Percentiles rank a stretch among this genome's conserved stretches.
phyloP scores from a whole-genome alignment of 2,113 vertebrate species.

The Chaetodon auriga region DNA sequence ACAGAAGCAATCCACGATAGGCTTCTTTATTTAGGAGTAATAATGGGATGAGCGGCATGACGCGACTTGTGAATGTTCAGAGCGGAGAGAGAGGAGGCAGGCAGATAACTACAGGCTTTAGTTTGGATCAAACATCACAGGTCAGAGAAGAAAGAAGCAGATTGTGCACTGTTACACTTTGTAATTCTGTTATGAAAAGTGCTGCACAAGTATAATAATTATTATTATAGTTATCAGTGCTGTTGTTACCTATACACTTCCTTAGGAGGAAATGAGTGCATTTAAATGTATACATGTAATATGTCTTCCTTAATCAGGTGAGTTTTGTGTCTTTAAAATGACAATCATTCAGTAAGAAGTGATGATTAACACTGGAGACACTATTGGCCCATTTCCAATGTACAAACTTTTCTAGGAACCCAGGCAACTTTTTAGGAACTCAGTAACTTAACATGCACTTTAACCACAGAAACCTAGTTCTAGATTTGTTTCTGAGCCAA shows the following conservation, averaged over 20 bases:
- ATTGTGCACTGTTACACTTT: conserved; percentile 49
- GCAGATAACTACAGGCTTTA: conserved; percentile 66
- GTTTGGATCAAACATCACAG: conserved; percentile 64
- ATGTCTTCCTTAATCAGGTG: background rate
- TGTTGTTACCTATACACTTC: background rate
- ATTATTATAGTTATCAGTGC: conserved; percentile 10
- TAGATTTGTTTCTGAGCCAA: background rate
- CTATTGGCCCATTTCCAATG: background rate
- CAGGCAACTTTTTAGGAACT: background rate
- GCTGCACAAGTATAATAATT: background rate
- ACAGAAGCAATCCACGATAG: conserved; percentile 48
- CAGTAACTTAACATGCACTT: background rate
- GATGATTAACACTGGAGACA: background rate
- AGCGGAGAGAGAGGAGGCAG: conserved; percentile 32
- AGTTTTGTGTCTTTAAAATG: background rate
- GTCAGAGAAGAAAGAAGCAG: conserved; percentile 40
- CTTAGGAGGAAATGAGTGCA: background rate
- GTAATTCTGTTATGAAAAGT: conserved; percentile 47
- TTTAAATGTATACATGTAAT: background rate
- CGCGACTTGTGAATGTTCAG: conserved; percentile 71
- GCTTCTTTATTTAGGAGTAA: conserved; percentile 69
- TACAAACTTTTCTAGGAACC: background rate
- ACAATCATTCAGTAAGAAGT: background rate
- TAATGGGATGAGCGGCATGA: conserved; percentile 72
- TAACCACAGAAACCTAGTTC: background rate